A percentile compares a stretch with the other conserved stretches of the same genome.
Conservation (phyloP, 2,888 invertebrate species). For the Eucera pruinosa region DNA sequence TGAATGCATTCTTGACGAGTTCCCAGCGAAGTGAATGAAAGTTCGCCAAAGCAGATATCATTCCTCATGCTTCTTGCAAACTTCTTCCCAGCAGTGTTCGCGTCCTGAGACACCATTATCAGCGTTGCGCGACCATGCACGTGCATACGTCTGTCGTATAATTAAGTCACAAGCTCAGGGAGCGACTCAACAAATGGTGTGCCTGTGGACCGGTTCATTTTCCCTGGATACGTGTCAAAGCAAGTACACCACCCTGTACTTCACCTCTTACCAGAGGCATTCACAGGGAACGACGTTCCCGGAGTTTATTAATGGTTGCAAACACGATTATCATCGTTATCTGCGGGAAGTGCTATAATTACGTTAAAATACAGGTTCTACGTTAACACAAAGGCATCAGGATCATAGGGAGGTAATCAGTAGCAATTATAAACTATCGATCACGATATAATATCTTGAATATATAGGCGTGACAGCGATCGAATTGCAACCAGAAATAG, state of each 20-base stretch:
- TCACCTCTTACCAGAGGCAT: background rate
- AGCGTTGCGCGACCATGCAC: background rate
- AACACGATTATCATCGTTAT: conserved; percentile 42
- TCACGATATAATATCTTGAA: background rate
- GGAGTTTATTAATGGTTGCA: conserved; percentile 54
- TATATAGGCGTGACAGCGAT: background rate
- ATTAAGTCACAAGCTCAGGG: conserved; percentile 71
- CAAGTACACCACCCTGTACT: conserved; percentile 36
- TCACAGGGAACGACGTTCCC: conserved; percentile 23
- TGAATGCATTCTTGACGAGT: background rate
- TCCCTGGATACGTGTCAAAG: conserved; percentile 68
- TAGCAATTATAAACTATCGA: conserved; percentile 2
- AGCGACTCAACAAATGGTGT: conserved; percentile 76
- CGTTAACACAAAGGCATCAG: background rate
- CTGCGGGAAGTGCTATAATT: conserved; percentile 50
- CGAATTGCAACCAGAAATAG: background rate
- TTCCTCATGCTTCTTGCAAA: conserved; percentile 50
- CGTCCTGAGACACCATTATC: conserved; percentile 24
- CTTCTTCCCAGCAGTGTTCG: conserved; percentile 21
- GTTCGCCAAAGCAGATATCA: conserved; percentile 27
- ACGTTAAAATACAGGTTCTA: conserved; percentile 31
- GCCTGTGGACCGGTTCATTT: conserved; percentile 75
- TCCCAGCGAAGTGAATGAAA: conserved; percentile 18
- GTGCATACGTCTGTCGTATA: conserved; percentile 38
- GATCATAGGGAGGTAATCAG: background rate